Evolutionary conservation across 2,797 vertebrate genomes (phyloP).

Genomic region (Enteromius trimaculatus): DNA sequence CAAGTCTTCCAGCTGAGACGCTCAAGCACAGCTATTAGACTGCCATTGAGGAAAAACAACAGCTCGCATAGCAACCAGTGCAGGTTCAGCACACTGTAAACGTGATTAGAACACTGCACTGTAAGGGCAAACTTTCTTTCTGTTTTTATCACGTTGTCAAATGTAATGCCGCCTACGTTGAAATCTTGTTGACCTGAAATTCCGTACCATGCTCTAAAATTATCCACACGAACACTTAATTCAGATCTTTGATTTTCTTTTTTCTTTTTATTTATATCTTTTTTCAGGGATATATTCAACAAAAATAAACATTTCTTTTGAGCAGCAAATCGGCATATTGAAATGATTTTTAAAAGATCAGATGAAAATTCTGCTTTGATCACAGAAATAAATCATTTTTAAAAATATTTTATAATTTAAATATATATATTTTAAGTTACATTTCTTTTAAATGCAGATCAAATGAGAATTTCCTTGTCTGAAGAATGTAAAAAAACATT

Average conservation of each 20-base stretch:
- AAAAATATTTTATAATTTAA: too few species aligned
- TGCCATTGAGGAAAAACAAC: constrained; percentile 62
- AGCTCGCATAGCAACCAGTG: constrained; percentile 53
- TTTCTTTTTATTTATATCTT: too few species aligned
- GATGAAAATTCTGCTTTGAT: background rate
- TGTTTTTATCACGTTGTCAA: background rate
- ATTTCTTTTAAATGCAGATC: background rate
- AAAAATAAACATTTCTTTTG: background rate
- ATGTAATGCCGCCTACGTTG: background rate
- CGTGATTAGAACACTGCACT: background rate
- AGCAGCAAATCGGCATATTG: too few species aligned
- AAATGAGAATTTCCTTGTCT: background rate
- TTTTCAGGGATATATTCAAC: background rate
- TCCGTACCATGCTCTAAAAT: background rate
- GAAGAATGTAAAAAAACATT: too few species aligned
- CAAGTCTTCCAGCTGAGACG: constrained; percentile 64
- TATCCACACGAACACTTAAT: background rate
- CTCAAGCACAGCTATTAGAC: constrained; percentile 53
- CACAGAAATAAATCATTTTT: background rate
- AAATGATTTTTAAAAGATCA: too few species aligned
- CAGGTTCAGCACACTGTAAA: constrained; percentile 2
- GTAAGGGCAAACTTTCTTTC: background rate
- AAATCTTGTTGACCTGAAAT: background rate
- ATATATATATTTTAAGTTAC: too few species aligned
- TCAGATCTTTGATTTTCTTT: background rate